Conservation (phyloP, 2,113 vertebrate genomes). For the Semicossyphus pulcher region DNA sequence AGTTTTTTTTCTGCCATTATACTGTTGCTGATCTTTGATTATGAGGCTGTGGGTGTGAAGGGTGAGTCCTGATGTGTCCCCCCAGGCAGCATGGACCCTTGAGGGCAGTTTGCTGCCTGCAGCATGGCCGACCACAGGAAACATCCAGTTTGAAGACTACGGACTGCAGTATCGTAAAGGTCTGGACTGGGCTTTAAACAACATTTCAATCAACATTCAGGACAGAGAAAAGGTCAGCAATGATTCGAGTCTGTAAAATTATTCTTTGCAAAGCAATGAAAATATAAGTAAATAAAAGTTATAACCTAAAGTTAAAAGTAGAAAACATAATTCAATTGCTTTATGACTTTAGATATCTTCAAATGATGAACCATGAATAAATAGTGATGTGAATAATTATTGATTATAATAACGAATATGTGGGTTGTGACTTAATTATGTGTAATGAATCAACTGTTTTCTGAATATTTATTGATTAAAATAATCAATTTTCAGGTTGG, state of each 20-base stretch:
- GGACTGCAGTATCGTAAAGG: constrained; percentile 90
- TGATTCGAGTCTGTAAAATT: not conserved
- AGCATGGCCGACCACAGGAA: constrained; percentile 86
- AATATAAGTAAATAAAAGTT: too few species aligned
- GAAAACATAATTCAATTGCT: too few species aligned
- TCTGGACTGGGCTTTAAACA: constrained; percentile 88
- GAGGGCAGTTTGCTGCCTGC: constrained; percentile 74
- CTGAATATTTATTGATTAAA: too few species aligned
- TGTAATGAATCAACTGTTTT: too few species aligned
- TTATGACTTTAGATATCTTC: too few species aligned
- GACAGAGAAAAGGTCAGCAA: constrained; percentile 89
- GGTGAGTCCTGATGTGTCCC: not conserved
- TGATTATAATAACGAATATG: too few species aligned
- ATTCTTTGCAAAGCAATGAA: too few species aligned
- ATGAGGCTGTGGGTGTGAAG: not conserved
- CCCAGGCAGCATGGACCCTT: constrained; percentile 69
- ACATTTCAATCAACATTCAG: constrained; percentile 83
- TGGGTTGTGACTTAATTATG: too few species aligned
- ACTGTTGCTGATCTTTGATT: not conserved
- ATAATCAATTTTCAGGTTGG: constrained; percentile 84
- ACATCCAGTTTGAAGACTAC: constrained; percentile 86
- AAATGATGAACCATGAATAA: too few species aligned
- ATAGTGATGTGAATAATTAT: too few species aligned
- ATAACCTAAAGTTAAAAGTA: too few species aligned
- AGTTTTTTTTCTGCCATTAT: too few species aligned